Evolutionary conservation across 1,140 invertebrate genomes (phyloP).

Genomic region (Goniozus legneri): DNA sequence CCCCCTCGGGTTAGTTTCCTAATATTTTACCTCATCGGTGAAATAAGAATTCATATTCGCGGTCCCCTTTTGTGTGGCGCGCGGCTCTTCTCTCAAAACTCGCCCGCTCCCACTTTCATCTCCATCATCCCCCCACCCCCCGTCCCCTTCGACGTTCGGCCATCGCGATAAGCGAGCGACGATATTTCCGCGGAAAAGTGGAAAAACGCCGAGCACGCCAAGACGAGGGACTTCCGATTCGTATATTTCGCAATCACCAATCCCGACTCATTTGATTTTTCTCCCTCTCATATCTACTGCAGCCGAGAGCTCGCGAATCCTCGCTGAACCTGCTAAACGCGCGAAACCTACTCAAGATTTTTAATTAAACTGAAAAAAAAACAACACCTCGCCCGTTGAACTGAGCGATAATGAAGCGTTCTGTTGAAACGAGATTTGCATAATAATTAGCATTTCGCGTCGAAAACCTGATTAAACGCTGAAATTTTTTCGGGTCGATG

Average conservation of each 20-base stretch:
- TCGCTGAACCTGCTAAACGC: neutral
- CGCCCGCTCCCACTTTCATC: too few species aligned
- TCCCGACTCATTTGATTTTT: too few species aligned
- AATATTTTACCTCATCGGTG: slow-evolving; percentile 48
- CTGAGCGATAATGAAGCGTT: neutral
- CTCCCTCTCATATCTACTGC: too few species aligned
- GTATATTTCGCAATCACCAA: too few species aligned
- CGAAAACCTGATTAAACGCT: neutral
- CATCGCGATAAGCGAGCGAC: neutral
- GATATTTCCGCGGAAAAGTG: neutral
- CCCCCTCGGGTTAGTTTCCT: slow-evolving; percentile 15
- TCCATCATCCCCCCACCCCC: too few species aligned
- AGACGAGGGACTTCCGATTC: neutral
- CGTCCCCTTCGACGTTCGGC: too few species aligned
- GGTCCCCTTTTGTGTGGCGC: slow-evolving; percentile 21
- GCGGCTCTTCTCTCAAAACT: slow-evolving; percentile 16
- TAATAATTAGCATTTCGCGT: neutral
- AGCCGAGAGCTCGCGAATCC: too few species aligned
- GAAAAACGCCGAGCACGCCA: neutral
- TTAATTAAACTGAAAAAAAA: slow-evolving; percentile 4
- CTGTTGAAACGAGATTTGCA: neutral
- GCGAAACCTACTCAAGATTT: neutral
- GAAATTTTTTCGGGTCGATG: too few species aligned
- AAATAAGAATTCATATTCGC: slow-evolving; percentile 42
- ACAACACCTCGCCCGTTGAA: neutral